phyloP scores from a whole-genome alignment of 2,113 vertebrate species.

The Oceanodroma tethys region DNA sequence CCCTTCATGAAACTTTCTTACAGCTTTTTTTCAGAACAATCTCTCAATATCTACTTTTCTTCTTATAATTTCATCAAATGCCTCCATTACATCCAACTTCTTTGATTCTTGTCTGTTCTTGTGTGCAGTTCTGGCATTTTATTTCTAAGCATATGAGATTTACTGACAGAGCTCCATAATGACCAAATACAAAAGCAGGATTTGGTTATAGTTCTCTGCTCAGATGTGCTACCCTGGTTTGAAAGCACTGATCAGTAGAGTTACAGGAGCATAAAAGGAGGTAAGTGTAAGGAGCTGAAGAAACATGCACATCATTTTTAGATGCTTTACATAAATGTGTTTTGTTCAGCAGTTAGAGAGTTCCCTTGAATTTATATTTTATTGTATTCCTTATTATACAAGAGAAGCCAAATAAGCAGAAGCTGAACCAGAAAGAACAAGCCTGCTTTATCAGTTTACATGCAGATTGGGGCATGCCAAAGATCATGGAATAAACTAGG shows the following conservation, averaged over 20 bases:
- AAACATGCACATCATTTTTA: background rate
- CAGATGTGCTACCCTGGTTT: background rate
- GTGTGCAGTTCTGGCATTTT: background rate
- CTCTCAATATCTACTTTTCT: background rate
- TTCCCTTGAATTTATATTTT: background rate
- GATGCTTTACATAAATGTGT: background rate
- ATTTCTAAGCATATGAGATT: background rate
- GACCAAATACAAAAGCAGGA: background rate
- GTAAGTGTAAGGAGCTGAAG: slow-evolving; percentile 27
- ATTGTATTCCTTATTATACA: slow-evolving; percentile 3
- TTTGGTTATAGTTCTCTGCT: background rate
- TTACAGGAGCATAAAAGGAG: background rate
- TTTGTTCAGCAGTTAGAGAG: slow-evolving; percentile 22
- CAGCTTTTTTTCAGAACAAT: background rate
- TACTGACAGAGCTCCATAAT: background rate
- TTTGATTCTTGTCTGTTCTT: background rate
- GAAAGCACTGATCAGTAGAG: background rate
- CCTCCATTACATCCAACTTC: background rate
- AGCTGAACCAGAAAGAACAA: slow-evolving; percentile 49
- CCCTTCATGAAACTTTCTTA: background rate
- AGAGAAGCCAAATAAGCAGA: slow-evolving; percentile 20
- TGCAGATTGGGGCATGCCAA: background rate
- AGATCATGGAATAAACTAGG: slow-evolving; percentile 30
- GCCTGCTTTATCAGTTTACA: slow-evolving; percentile 34
- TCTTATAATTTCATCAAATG: background rate